Evolutionary conservation across 2,797 vertebrate species (phyloP).

Genomic region (Alcedo atthis): DNA sequence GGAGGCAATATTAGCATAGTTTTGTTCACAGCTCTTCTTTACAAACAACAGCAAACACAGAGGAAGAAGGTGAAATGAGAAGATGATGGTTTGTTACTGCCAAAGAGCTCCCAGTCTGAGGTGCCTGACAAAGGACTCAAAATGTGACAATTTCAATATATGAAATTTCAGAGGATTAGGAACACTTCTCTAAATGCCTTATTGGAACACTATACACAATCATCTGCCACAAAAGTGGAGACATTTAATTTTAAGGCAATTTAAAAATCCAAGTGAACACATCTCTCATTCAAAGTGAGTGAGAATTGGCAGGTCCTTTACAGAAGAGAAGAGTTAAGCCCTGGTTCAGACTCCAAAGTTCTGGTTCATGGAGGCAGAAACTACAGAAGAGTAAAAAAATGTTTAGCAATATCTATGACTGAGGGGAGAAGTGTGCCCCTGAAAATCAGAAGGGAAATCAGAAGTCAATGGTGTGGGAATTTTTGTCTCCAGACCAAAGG

Average conservation of each 20-base stretch:
- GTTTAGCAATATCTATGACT: slow-evolving; percentile 12
- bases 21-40: background rate
- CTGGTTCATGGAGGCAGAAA: slow-evolving; percentile 12
- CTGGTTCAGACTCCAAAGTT: background rate
- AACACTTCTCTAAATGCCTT: slow-evolving; percentile 32
- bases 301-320: slow-evolving; percentile 38
- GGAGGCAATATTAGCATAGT: background rate
- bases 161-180: slow-evolving; percentile 41
- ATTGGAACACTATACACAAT: slow-evolving; percentile 42
- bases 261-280: slow-evolving; percentile 57
- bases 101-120: background rate
- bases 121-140: background rate
- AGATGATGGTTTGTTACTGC: background rate
- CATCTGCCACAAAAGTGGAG: slow-evolving; percentile 21
- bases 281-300: slow-evolving; percentile 50
- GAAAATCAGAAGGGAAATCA: slow-evolving; percentile 39
- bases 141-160: slow-evolving; percentile 40
- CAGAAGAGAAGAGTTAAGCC: background rate
- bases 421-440: background rate
- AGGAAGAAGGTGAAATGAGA: background rate
- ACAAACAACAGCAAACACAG: background rate
- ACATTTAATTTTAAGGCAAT: slow-evolving; percentile 67
- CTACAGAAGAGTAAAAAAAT: background rate
- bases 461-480: slow-evolving; percentile 20
- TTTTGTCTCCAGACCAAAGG: slow-evolving; percentile 66